Percentiles rank a stretch among this genome's conserved stretches.
Evolutionary conservation across 2,113 vertebrate species (phyloP).

Genomic region (Myanophis thanlyinensis): DNA sequence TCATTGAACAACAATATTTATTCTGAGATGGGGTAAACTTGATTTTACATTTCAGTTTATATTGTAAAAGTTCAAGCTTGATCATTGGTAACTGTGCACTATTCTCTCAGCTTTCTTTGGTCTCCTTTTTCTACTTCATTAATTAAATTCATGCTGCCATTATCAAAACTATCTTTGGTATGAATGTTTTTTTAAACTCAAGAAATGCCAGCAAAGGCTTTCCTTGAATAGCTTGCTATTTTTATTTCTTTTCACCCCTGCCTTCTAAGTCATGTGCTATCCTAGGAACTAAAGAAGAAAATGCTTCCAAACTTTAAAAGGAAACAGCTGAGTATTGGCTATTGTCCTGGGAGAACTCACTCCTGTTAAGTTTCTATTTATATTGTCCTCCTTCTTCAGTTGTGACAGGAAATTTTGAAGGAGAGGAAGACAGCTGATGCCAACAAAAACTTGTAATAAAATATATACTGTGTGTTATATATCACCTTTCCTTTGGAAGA

Average conservation of each 20-base stretch:
- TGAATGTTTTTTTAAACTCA: conserved; percentile 39
- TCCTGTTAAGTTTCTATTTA: not conserved
- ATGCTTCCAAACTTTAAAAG: conserved; percentile 24
- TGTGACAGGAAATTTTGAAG: not conserved
- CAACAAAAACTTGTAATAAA: conserved; percentile 13
- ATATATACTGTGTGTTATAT: not conserved
- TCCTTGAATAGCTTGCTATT: conserved; percentile 5
- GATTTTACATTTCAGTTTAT: not conserved
- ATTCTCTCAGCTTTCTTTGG: not conserved
- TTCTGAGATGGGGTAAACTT: not conserved
- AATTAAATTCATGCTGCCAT: not conserved
- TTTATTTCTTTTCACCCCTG: conserved; percentile 20
- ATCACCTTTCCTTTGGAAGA: not conserved
- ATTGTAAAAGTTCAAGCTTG: not conserved
- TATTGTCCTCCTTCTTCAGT: not conserved
- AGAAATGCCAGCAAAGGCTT: conserved; percentile 21
- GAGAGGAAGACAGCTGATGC: not conserved
- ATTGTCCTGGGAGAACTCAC: conserved; percentile 16
- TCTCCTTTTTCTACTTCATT: not conserved
- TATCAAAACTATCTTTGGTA: conserved; percentile 60
- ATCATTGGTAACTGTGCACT: not conserved
- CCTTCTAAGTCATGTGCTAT: not conserved
- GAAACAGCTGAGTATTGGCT: not conserved
- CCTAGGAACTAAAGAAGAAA: conserved; percentile 11
- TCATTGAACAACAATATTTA: not conserved